A percentile compares a stretch with the other conserved stretches of the same genome.
These are phyloP conservation scores for Tipula lateralis DNA, from an alignment of 2,888 invertebrate genomes.

Conservation along the genomic window DNA sequence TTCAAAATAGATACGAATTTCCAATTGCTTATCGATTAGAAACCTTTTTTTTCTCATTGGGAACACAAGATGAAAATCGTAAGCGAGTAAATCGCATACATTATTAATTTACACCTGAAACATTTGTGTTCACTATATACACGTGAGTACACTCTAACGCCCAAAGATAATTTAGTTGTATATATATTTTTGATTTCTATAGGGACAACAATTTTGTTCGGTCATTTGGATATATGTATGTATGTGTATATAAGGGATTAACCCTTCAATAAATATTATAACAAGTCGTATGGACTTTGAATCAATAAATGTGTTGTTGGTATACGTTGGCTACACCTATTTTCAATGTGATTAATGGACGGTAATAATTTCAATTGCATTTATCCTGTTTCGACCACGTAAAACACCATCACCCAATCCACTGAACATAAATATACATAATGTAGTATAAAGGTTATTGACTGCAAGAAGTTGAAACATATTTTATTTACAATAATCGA, in stretches of 20 bases:
- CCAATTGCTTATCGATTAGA: constrained; percentile 1
- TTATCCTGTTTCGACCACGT: background rate
- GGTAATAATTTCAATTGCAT: background rate
- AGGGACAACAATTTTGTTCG: background rate
- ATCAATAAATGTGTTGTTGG: background rate
- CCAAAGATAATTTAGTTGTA: background rate
- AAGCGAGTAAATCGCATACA: background rate
- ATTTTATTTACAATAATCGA: too few species aligned
- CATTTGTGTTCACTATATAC: background rate
- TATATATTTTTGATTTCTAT: background rate
- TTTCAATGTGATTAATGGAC: background rate
- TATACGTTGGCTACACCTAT: background rate
- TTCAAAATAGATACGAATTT: background rate
- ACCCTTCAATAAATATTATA: constrained; percentile 19
- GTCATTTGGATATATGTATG: background rate
- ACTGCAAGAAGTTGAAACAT: too few species aligned
- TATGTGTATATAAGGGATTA: too few species aligned
- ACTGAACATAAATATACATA: too few species aligned
- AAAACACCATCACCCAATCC: too few species aligned
- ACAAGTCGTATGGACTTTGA: background rate
- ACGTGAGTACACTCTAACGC: background rate
- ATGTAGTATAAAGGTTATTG: too few species aligned
- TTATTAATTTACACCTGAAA: background rate
- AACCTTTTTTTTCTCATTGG: background rate
- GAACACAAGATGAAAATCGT: background rate